Base-by-base conservation (phyloP, 2,888 invertebrate genomes). In the Trypoxylon attenuatum region DNA sequence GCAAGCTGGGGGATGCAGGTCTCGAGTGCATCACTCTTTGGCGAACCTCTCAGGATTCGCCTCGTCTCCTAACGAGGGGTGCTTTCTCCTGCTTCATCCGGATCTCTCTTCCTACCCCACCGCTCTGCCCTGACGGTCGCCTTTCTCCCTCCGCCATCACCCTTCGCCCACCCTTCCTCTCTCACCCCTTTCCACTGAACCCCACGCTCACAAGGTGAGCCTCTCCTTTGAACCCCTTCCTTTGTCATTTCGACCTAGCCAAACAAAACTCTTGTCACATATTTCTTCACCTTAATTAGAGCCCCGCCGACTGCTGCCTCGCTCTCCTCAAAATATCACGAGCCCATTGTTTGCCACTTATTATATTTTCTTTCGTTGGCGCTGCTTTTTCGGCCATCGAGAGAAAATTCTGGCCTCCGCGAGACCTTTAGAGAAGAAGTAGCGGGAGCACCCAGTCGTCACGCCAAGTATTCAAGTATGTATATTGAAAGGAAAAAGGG, bases 11-110 rank as follows among this genome's bases (percentile, higher is more conserved):
- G 83, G 82, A 78, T 80, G 82, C 80, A 73, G 73, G 77, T 78
- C 80, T 84, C 84, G 81, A 84, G 84, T 84, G 82, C 81, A 82
- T 80, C 74, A 75, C 80, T 82, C 83, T 83, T 83, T 80, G 82
- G 79, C 76, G 79, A 82, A 78, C 74, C 84, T 82, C 84, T 83
- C 82, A 81, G 81, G 81, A 78, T 77, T 82, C 80, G 80, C 72
- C 67, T 77, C 69, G 74, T 74, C 77, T 78, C 73, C 71, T 81
- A 80, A 79, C 78, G 82, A 82, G 79, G 81, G 78, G 67, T 62
- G 55, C 56, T 49, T 41, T 52, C 45, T 45, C 57, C 22, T 39
- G 42, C 22, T 56, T 45, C 43, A 55, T 53, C 68, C 51, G 47
- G 55, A 39, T 45, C 52, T 56, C 60, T 54, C 41, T 60, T 58